These are phyloP conservation scores for Dynastes tityus DNA, from an alignment of 2,888 invertebrate species.

Conservation along the genomic window DNA sequence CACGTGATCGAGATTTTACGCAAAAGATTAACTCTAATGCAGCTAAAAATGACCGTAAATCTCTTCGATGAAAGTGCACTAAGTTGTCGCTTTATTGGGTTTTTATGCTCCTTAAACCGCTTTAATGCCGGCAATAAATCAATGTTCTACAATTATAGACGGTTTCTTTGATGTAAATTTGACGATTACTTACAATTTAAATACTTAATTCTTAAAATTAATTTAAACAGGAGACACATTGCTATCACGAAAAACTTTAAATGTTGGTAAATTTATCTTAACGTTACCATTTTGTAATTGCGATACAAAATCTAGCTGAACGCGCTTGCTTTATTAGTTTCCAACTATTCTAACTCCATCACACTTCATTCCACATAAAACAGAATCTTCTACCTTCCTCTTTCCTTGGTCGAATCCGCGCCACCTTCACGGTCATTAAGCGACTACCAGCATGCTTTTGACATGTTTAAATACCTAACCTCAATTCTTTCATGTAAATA, in stretches of 20 bases:
- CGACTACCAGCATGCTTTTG: neutral
- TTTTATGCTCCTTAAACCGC: slow-evolving; percentile 2
- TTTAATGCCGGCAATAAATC: slow-evolving; percentile 1
- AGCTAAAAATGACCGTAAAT: slow-evolving; percentile 18
- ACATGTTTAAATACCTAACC: slow-evolving; percentile 15
- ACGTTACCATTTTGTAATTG: no score
- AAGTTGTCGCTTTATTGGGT: neutral
- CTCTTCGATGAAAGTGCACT: slow-evolving; percentile 2
- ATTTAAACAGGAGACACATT: no score
- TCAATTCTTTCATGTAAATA: neutral
- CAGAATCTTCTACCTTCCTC: neutral
- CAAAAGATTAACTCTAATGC: slow-evolving; percentile 45
- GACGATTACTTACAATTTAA: no score
- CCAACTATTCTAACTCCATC: neutral
- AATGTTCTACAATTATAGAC: neutral
- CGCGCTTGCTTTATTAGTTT: no score
- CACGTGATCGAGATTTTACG: slow-evolving; percentile 50
- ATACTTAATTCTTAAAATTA: no score
- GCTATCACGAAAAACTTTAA: no score
- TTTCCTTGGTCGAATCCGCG: neutral
- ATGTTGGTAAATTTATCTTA: no score
- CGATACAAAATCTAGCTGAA: no score
- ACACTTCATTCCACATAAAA: neutral
- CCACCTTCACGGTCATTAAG: neutral
- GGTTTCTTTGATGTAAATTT: no score